A percentile compares a stretch with the other conserved stretches of the same genome.
phyloP scores from a whole-genome alignment of 2,113 vertebrate species.

The Columbina picui region DNA sequence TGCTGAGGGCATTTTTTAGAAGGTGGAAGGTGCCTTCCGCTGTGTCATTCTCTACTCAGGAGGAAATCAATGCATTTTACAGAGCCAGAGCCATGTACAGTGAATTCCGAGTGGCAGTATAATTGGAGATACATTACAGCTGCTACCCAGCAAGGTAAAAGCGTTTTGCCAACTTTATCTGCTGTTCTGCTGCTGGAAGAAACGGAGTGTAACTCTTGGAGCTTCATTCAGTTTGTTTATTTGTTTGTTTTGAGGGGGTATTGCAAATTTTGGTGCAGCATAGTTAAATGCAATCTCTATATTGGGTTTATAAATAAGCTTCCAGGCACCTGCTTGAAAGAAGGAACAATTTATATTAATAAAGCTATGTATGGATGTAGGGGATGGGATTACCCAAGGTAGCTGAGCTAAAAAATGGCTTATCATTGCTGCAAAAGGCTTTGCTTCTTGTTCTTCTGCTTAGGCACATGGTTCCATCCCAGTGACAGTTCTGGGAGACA shows the following conservation, averaged over 20 bases:
- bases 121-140: neutral
- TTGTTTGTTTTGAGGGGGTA: neutral
- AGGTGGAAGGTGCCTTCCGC: neutral
- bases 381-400: neutral
- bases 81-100: neutral
- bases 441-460: neutral
- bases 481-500: neutral
- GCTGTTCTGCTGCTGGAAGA: neutral
- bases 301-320: neutral
- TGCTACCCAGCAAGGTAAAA: neutral
- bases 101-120: neutral
- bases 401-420: neutral
- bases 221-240: neutral
- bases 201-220: neutral
- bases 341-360: rapidly evolving
- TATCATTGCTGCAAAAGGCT: neutral
- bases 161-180: neutral
- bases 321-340: neutral
- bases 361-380: too few relatives aligned
- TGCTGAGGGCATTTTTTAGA: neutral
- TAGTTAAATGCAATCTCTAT: neutral
- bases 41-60: neutral
- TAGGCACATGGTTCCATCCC: neutral
- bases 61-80: neutral
- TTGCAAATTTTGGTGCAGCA: neutral